Base-by-base conservation (phyloP, 35 echinoderm and acorn worm genomes). In the Chiridota heheva region DNA sequence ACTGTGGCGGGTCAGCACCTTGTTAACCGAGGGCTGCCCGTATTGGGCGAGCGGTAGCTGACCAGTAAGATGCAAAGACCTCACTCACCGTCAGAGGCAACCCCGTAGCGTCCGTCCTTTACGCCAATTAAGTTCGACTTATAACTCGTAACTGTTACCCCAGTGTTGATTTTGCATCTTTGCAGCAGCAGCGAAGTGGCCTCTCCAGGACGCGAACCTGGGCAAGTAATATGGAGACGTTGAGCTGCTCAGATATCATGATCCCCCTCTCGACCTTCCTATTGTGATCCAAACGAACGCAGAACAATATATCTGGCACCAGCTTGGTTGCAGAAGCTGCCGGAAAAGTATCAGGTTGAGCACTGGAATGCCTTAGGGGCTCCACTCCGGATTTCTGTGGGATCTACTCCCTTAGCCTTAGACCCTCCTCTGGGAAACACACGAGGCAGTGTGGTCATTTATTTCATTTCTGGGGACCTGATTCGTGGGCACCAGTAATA, bases 291-390 rank as follows among this genome's bases (percentile, higher is more conserved):
- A 76, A 34, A 76, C 40, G 56, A 76, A 36, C 75, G 70, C 83
- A 86, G 70, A 85, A 71, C 83, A 73, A 42, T 77, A 86, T 59
- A 47, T 83, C 40, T 83, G 64, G 80, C 45, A 83, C 45, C 42
- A 83, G 32, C 34, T 87, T 87, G 85, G 85, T 48, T 87, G 74
- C 73, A 87, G 85, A 45, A 87, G 58, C 42, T 81, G 57, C 39
- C 60, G 39, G 58, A 63, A 64, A 26, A n/a, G 7, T 48, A 5
- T 2, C 34, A 37, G 40, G 2, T 12, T 34, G 8, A 25, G 25
- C 7, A 26, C 1, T 7, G 36, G 32, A n/a, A n/a, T 33, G 26
- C 32, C 59, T 42, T 26, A 42, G 58, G 78, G 59, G 62, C 60
- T 81, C 40, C 36, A 27, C 60, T 45, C 78, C 78, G n/a, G n/a